Evolutionary conservation across 2,888 invertebrate genomes (phyloP), one percentile per base, ranked within the genome.

Genomic region (Epinotia nisella): DNA sequence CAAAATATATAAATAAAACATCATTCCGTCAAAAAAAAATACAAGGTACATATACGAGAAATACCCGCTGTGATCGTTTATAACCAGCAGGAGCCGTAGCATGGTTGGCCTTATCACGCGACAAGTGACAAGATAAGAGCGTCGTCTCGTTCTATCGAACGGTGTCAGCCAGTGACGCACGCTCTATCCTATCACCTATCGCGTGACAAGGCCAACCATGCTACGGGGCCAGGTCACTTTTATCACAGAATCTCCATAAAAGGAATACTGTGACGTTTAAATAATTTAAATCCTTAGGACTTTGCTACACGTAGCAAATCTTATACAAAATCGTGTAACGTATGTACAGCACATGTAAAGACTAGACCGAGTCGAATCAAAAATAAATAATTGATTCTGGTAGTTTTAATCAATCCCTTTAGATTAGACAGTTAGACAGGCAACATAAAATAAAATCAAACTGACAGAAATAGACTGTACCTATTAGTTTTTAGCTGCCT

Each of bases 351-450:
- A 41, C 21, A 55, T 21, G 39, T 61, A 60, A 56, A 73, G 76
- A 77, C 77, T 77, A 76, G 76, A 76, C 64, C 69, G 60, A 68
- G 71, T 58, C 24, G 53, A 29, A 66, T 66, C 39, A 56, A 41
- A 65, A 56, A 19, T 56, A 66, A 66, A 56, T 21, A 49, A 49
- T 11, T 29, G 53, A 65, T 19, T 17, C 15, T 41, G 10, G 3
- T 53, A 55, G n/a, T 24, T 66, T 41, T 41, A 24, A 41, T 19
- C 39, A 39, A 56, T 56, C 55, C 41, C 55, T 56, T 66, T 56
- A 24, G 39, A 53, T 11, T 21, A 10, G 39, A 39, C 41, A 49
- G 41, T 60, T 41, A 41, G 10, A 11, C 5, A 4, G n/a, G 45
- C 45, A 15, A 15, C 29, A 9, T 24, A 49, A 5, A 15, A 49